phyloP scores from a whole-genome alignment of 2,888 invertebrate species.

The Theretra japonica region DNA sequence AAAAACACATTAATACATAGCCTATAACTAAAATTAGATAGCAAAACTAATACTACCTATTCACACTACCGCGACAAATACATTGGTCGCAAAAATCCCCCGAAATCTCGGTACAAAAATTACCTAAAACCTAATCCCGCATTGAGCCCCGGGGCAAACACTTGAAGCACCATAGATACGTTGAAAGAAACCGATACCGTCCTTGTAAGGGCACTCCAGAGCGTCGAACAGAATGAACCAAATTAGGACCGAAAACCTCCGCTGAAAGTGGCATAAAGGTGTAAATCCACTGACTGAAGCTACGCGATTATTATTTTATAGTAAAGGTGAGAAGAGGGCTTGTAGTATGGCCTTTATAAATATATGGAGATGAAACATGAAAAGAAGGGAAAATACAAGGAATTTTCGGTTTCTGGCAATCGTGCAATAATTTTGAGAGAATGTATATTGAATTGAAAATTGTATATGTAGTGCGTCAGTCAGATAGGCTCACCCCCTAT shows the following conservation, averaged over 20 bases:
- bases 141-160: slow-evolving; percentile 2
- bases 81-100: not conserved
- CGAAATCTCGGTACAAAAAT: not conserved
- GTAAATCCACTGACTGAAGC: not conserved
- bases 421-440: too few species aligned
- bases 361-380: too few species aligned
- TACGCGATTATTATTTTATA: not conserved
- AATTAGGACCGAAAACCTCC: slow-evolving; percentile 22
- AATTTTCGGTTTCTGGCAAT: too few species aligned
- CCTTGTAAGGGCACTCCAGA: slow-evolving; percentile 5
- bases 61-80: not conserved
- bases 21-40: too few species aligned
- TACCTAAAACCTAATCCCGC: slow-evolving; percentile 7
- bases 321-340: not conserved
- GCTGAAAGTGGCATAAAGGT: not conserved
- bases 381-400: too few species aligned
- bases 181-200: slow-evolving; percentile 15
- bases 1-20: too few species aligned
- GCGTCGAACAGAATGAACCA: slow-evolving; percentile 19
- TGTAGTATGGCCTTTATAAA: too few species aligned
- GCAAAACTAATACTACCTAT: too few species aligned
- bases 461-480: too few species aligned
- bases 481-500: too few species aligned
- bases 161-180: slow-evolving; percentile 13
- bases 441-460: too few species aligned